Evolutionary conservation across 2,797 vertebrate genomes (phyloP).

Genomic region (Melanogrammus aeglefinus): DNA sequence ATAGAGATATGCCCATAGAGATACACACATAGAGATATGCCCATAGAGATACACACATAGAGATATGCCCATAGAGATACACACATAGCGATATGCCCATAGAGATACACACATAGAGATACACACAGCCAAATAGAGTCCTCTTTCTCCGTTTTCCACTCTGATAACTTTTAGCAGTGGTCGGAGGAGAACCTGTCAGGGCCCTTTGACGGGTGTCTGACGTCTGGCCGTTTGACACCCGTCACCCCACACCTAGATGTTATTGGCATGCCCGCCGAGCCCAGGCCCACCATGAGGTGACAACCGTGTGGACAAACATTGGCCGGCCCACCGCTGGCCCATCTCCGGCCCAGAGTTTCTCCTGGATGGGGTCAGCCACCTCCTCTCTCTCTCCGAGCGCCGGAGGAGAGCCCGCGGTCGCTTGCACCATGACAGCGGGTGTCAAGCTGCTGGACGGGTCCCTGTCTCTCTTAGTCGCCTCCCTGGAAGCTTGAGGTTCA

Average conservation of each 20-base stretch:
- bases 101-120: background rate
- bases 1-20: too few relatives aligned
- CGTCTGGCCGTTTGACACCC: conserved; percentile 65
- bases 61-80: too few relatives aligned
- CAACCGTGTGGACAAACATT: conserved; percentile 71
- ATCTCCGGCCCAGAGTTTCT: conserved; percentile 30
- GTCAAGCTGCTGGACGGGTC: too few relatives aligned
- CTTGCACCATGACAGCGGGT: conserved; percentile 12
- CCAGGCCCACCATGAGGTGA: conserved; percentile 56
- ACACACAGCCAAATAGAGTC: background rate
- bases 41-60: too few relatives aligned
- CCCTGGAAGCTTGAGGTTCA: too few relatives aligned
- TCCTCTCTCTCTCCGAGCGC: conserved; percentile 60
- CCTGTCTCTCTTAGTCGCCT: too few relatives aligned
- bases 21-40: too few relatives aligned
- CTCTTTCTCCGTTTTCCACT: too few relatives aligned
- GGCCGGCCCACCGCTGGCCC: conserved; percentile 65
- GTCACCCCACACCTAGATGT: conserved; percentile 70
- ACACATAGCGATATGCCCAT: too few relatives aligned
- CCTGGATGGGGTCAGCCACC: conserved; percentile 50
- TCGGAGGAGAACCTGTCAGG: conserved; percentile 63
- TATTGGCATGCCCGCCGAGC: conserved; percentile 52
- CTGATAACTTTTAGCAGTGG: too few relatives aligned
- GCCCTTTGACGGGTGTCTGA: conserved; percentile 41
- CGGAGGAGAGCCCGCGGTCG: conserved; percentile 31